Conservation (phyloP, 2,113 vertebrate genomes). For the Heterotilapia buettikoferi region DNA sequence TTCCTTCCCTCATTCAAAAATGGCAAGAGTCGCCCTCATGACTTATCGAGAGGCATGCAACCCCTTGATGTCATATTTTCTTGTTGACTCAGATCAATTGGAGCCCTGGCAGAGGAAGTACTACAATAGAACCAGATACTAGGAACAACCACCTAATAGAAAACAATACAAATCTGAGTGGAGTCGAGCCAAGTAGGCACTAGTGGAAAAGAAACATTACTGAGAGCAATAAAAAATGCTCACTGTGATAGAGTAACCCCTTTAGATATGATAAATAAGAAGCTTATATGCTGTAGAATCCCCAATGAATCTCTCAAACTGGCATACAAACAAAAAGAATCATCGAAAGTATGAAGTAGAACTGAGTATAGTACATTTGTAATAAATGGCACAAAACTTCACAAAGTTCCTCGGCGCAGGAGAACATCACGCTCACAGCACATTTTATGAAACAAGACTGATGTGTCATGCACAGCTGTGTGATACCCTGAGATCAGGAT, state of each 20-base stretch:
- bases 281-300: not conserved
- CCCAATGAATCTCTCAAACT: not conserved
- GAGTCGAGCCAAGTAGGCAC: not conserved
- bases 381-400: not conserved
- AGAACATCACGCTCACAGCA: not conserved
- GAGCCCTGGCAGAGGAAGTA: not conserved
- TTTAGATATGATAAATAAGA: not conserved
- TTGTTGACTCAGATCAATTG: not conserved
- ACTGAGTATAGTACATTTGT: not conserved
- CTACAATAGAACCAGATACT: not conserved
- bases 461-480: not conserved
- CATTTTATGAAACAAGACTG: not conserved
- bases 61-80: not conserved
- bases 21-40: not conserved
- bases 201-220: not conserved
- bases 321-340: not conserved
- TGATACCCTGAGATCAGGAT: not conserved
- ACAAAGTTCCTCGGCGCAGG: not conserved
- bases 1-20: not conserved
- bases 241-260: not conserved
- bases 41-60: not conserved
- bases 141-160: not conserved
- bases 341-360: not conserved
- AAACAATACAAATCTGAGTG: not conserved
- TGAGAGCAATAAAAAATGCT: not conserved